Conservation (phyloP, 2,888 invertebrate genomes). For the Nysson spinosus region DNA sequence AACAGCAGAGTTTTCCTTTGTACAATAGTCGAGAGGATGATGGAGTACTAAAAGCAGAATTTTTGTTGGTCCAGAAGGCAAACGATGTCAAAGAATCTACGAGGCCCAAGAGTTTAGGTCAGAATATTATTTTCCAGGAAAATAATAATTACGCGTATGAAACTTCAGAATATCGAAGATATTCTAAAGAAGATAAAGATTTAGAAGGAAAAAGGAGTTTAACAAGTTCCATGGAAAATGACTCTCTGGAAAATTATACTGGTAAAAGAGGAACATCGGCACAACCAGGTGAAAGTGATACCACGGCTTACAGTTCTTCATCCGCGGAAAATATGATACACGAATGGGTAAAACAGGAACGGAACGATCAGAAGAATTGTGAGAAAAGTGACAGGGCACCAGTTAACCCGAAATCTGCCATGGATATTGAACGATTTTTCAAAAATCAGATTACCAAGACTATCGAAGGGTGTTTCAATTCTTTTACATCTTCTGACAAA, state of each 20-base stretch:
- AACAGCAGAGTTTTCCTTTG: slow-evolving; percentile 41
- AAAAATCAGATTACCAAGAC: neutral
- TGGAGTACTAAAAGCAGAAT: slow-evolving; percentile 23
- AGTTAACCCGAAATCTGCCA: slow-evolving; percentile 7
- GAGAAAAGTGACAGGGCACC: neutral
- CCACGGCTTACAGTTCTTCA: slow-evolving; percentile 50
- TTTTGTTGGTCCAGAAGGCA: slow-evolving; percentile 21
- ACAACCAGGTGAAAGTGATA: slow-evolving; percentile 36
- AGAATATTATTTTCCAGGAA: neutral
- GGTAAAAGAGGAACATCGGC: neutral
- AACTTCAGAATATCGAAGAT: neutral
- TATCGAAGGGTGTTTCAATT: neutral
- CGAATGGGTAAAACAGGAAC: slow-evolving; percentile 45
- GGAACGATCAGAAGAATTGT: neutral
- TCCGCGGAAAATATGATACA: slow-evolving; percentile 60
- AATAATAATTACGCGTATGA: too few species aligned
- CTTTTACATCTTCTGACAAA: neutral
- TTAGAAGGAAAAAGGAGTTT: neutral
- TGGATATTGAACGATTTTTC: slow-evolving; percentile 1
- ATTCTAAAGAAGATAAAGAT: too few species aligned
- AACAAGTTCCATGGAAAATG: slow-evolving; percentile 24
- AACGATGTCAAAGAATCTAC: neutral
- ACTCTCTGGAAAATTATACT: slow-evolving; percentile 38
- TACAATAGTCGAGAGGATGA: slow-evolving; percentile 33
- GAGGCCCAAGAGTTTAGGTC: neutral